Percentiles rank a stretch among this genome's conserved stretches.
These are phyloP conservation scores for Eupsilia transversa DNA, from an alignment of 2,888 invertebrate genomes.

Conservation along the genomic window DNA sequence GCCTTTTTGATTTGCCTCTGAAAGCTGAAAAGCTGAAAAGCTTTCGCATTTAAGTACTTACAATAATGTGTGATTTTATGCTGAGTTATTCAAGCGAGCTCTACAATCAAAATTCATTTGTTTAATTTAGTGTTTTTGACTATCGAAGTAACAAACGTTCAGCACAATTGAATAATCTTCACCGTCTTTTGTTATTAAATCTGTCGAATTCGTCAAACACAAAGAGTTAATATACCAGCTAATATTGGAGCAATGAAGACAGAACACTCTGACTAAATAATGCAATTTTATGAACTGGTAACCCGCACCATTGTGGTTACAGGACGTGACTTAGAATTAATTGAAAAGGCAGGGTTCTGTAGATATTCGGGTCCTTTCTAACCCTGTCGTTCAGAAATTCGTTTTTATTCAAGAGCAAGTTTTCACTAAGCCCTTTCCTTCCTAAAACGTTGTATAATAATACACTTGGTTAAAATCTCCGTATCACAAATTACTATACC, in stretches of 20 bases:
- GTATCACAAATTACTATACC: not conserved
- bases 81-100: not conserved
- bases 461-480: not conserved
- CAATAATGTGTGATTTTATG: not conserved
- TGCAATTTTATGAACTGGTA: slow-evolving; percentile 52
- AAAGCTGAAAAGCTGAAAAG: no score
- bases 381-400: slow-evolving; percentile 52
- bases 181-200: slow-evolving; percentile 14
- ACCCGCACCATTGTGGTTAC: slow-evolving; percentile 47
- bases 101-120: not conserved
- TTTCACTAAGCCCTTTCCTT: not conserved
- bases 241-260: slow-evolving; percentile 28
- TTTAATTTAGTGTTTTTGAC: not conserved
- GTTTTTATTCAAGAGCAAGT: slow-evolving; percentile 21
- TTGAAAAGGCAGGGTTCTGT: slow-evolving; percentile 41
- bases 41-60: not conserved
- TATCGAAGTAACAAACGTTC: slow-evolving; percentile 1
- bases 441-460: not conserved
- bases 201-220: not conserved
- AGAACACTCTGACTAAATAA: slow-evolving; percentile 36
- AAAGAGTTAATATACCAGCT: slow-evolving; percentile 16
- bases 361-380: slow-evolving; percentile 41
- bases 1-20: not conserved
- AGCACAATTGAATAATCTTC: not conserved
- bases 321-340: slow-evolving; percentile 50